phyloP scores from a whole-genome alignment of 2,888 invertebrate species.

The Agrenia bidenticulata region DNA sequence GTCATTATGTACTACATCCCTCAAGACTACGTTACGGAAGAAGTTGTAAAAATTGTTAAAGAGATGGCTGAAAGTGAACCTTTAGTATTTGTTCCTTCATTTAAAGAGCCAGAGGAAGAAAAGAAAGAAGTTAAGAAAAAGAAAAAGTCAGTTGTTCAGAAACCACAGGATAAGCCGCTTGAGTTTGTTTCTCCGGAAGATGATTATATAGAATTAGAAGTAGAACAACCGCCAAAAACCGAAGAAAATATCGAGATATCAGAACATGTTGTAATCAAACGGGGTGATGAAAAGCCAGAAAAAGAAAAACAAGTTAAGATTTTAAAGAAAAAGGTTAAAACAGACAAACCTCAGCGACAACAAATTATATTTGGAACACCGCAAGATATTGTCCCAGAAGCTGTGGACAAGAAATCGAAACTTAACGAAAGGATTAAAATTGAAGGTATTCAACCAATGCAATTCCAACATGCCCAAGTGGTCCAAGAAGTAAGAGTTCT shows the following conservation, averaged over 20 bases:
- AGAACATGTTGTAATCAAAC: too few species aligned
- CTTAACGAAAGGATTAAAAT: not conserved
- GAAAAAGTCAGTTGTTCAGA: not conserved
- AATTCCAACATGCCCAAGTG: not conserved
- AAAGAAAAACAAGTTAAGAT: not conserved
- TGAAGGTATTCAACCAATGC: too few species aligned
- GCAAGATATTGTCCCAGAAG: not conserved
- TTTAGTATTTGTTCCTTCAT: not conserved
- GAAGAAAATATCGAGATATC: not conserved
- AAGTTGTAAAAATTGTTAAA: conserved; percentile 6
- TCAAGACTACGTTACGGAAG: conserved; percentile 13
- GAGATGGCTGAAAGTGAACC: conserved; percentile 11
- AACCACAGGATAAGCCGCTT: not conserved
- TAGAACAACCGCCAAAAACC: not conserved
- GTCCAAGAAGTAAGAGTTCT: conserved; percentile 1
- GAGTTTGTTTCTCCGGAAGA: not conserved
- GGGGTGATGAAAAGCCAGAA: not conserved
- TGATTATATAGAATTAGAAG: not conserved
- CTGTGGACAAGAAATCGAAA: too few species aligned
- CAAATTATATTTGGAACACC: not conserved
- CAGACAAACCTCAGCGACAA: not conserved
- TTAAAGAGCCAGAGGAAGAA: not conserved
- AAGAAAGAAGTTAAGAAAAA: too few species aligned
- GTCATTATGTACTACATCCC: conserved; percentile 51
- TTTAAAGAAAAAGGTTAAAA: not conserved